Percentiles rank a stretch among this genome's conserved stretches.
These are phyloP conservation scores for Crossocerus cetratus DNA, from an alignment of 2,888 invertebrate species.

Conservation along the genomic window DNA sequence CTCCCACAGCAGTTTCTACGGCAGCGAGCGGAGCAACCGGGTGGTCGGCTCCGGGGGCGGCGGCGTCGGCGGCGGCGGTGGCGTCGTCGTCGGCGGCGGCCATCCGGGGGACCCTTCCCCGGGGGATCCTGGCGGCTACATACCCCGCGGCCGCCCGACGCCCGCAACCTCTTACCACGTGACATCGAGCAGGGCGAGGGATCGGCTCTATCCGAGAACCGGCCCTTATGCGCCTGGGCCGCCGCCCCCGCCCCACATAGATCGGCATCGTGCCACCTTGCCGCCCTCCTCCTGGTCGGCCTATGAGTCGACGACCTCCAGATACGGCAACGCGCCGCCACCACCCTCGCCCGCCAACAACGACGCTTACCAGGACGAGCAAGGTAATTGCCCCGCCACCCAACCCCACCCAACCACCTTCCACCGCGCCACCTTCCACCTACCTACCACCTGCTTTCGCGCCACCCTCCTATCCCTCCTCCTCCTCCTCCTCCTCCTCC, in stretches of 20 bases:
- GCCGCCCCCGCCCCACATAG: conserved; percentile 75
- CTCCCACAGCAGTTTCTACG: conserved; percentile 76
- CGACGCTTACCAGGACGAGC: conserved; percentile 71
- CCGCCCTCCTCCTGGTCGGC: conserved; percentile 72
- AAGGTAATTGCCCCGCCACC: conserved; percentile 58
- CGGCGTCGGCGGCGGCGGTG: conserved; percentile 58
- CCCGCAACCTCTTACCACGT: conserved; percentile 72
- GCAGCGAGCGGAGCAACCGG: conserved; percentile 69
- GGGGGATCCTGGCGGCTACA: conserved; percentile 72
- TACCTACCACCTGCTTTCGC: background rate
- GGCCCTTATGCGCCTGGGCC: conserved; percentile 74
- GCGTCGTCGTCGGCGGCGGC: conserved; percentile 67
- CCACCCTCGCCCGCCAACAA: conserved; percentile 72
- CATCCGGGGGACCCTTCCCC: conserved; percentile 67
- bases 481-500: too few relatives aligned
- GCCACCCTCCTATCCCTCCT: background rate
- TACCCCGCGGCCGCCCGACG: conserved; percentile 71
- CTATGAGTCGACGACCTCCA: conserved; percentile 71
- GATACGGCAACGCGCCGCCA: conserved; percentile 71
- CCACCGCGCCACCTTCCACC: conserved; percentile 1
- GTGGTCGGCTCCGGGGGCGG: conserved; percentile 64
- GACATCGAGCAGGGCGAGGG: conserved; percentile 75
- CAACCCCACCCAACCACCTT: background rate
- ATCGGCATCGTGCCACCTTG: conserved; percentile 71
- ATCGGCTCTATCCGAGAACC: conserved; percentile 73